A percentile compares a stretch with the other conserved stretches of the same genome.
Conservation (phyloP, 2,797 vertebrate species). For the Sternarchorhynchus goeldii region DNA sequence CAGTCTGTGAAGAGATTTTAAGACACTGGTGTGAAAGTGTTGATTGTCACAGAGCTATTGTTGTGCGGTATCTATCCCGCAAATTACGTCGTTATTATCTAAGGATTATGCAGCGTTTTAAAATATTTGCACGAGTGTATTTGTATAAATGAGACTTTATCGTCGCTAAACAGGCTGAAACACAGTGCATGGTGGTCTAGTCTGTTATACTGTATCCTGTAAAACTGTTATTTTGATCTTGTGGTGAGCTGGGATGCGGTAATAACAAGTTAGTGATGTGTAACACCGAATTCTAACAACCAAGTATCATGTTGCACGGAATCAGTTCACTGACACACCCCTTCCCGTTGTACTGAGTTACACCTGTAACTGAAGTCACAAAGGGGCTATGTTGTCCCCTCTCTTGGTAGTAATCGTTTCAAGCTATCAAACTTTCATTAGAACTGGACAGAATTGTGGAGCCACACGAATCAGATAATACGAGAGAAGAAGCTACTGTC, state of each 20-base stretch:
- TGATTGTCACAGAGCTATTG: not conserved
- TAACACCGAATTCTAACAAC: not conserved
- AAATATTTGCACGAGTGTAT: not conserved
- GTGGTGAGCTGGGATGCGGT: slow-evolving; percentile 21
- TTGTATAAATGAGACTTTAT: not conserved
- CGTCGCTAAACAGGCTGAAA: too few species aligned
- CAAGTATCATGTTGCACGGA: not conserved
- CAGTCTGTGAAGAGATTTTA: not conserved
- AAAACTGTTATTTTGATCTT: not conserved
- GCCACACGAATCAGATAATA: too few species aligned
- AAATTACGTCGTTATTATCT: not conserved
- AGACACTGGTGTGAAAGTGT: not conserved
- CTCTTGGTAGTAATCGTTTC: not conserved
- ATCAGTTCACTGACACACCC: slow-evolving; percentile 37
- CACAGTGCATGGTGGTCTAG: not conserved
- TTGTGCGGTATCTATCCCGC: not conserved
- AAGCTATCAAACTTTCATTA: not conserved
- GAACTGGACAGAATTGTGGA: not conserved
- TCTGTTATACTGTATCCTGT: not conserved
- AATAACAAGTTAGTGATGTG: not conserved
- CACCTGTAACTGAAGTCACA: slow-evolving; percentile 36
- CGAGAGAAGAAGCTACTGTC: not conserved
- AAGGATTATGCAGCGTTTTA: not conserved
- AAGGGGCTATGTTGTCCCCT: not conserved
- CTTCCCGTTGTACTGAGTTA: slow-evolving; percentile 31